Conservation (phyloP, 2,797 vertebrate genomes). For the Erpetoichthys calabaricus region DNA sequence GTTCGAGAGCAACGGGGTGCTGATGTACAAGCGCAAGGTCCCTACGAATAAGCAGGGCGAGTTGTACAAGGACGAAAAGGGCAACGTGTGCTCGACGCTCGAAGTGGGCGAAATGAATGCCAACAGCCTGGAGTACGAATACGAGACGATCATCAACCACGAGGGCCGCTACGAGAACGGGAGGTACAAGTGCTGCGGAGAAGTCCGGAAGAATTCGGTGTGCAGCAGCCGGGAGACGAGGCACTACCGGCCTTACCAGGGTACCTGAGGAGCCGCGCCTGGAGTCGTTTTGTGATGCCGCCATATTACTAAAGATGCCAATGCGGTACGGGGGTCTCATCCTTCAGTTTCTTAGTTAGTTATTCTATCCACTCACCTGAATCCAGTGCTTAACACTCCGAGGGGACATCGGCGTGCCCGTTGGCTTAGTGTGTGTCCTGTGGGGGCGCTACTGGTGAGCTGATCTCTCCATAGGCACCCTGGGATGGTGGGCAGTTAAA, state of each 20-base stretch:
- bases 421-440: no score
- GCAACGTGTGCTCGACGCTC: not conserved
- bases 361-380: no score
- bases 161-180: not conserved
- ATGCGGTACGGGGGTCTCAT: no score
- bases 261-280: no score
- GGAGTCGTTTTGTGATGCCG: no score
- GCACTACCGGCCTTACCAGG: constrained; percentile 5
- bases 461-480: no score
- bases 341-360: no score
- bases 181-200: constrained; percentile 11
- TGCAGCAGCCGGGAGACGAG: not conserved
- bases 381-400: no score
- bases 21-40: constrained; percentile 4
- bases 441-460: no score
- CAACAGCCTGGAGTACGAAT: constrained; percentile 14
- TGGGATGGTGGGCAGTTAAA: no score
- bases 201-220: constrained; percentile 11
- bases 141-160: constrained; percentile 14
- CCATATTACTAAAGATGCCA: no score
- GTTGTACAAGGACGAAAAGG: not conserved
- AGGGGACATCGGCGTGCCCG: no score
- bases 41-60: not conserved
- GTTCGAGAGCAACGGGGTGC: not conserved
- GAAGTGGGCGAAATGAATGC: constrained; percentile 12